Evolutionary conservation across 2,113 vertebrate species (phyloP).

Genomic region (Perca flavescens): DNA sequence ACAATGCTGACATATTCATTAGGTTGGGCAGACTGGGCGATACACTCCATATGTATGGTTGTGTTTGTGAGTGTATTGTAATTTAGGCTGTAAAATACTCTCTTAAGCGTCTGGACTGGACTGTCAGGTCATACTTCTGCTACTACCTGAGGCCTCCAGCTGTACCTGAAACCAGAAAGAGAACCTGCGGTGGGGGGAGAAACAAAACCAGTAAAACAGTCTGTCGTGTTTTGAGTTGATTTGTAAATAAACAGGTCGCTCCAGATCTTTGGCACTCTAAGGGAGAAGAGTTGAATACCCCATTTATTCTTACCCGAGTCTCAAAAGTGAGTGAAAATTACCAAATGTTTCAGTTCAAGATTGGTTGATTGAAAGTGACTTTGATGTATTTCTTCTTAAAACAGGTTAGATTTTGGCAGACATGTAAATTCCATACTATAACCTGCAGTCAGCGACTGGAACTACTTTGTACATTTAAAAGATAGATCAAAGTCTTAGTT

Average conservation of each 20-base stretch:
- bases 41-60: neutral
- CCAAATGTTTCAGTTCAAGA: too few relatives aligned
- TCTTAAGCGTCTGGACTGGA: neutral
- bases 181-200: neutral
- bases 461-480: neutral
- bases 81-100: neutral
- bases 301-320: too few relatives aligned
- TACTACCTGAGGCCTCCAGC: neutral
- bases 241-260: neutral
- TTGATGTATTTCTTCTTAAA: too few relatives aligned
- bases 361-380: too few relatives aligned
- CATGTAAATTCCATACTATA: too few relatives aligned
- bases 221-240: neutral
- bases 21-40: neutral
- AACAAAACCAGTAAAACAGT: neutral
- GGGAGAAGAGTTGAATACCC: too few relatives aligned
- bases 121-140: conserved; percentile 15
- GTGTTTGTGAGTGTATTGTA: neutral
- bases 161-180: neutral
- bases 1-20: conserved; percentile 8
- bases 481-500: neutral
- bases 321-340: too few relatives aligned
- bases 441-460: neutral
- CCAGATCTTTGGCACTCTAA: neutral
- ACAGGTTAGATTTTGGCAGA: too few relatives aligned